These are phyloP conservation scores for Echinops telfairi DNA, from an alignment of 2,113 vertebrate genomes.

Conservation along the genomic window DNA sequence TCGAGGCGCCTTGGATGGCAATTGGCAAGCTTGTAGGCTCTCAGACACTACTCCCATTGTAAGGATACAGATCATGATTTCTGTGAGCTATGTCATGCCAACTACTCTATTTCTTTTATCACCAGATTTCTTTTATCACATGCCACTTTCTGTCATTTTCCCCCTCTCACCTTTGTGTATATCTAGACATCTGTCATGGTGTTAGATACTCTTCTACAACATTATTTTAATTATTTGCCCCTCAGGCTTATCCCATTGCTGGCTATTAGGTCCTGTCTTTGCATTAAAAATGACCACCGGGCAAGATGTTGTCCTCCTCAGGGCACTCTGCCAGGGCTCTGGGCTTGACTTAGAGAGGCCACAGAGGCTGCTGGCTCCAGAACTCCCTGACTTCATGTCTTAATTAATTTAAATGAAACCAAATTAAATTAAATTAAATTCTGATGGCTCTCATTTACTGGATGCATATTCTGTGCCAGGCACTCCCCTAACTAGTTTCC, in stretches of 20 bases:
- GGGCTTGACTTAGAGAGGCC: constrained; percentile 56
- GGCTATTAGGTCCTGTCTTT: not conserved
- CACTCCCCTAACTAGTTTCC: constrained; percentile 45
- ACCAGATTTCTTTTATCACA: not conserved
- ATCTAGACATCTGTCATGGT: not conserved
- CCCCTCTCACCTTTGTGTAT: not conserved
- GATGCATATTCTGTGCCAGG: not conserved
- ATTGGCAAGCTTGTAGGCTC: not conserved
- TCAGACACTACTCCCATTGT: not conserved
- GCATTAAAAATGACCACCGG: not conserved
- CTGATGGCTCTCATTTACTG: constrained; percentile 55
- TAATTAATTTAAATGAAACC: constrained; percentile 77
- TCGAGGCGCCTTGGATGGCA: not conserved
- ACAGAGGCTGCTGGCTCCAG: constrained; percentile 69
- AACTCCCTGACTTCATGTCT: constrained; percentile 72
- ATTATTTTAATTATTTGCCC: not conserved
- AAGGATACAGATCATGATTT: not conserved
- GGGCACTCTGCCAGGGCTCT: constrained; percentile 7
- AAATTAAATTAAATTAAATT: constrained; percentile 67
- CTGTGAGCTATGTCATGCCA: not conserved
- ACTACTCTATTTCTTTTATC: not conserved
- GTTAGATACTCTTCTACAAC: not conserved
- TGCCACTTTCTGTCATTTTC: not conserved
- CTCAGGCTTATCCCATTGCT: not conserved
- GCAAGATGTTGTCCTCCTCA: not conserved